phyloP scores from a whole-genome alignment of 2,113 vertebrate genomes.

The Aythya baeri region DNA sequence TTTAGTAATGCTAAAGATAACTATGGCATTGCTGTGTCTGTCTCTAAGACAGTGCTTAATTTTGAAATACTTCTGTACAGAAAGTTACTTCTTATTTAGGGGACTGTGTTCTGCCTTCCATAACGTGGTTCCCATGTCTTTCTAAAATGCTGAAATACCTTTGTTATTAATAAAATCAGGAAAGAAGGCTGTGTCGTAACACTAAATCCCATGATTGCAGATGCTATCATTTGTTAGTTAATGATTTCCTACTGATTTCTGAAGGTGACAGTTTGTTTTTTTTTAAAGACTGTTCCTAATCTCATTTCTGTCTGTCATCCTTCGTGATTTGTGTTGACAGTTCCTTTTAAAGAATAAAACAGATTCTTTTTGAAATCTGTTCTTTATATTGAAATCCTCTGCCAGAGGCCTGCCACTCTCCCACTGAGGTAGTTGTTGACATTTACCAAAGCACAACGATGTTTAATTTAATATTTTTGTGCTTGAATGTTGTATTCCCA shows the following conservation, averaged over 20 bases:
- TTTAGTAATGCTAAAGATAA: not conserved
- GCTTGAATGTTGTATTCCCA: constrained; percentile 33
- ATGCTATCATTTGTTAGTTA: not conserved
- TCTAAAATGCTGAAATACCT: not conserved
- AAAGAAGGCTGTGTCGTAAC: not conserved
- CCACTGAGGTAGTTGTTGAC: constrained; percentile 52
- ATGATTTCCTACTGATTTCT: constrained; percentile 34
- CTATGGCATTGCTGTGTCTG: not conserved
- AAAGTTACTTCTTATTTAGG: not conserved
- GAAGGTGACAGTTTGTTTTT: not conserved
- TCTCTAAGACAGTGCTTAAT: not conserved
- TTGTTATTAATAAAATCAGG: not conserved
- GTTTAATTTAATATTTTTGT: constrained; percentile 61
- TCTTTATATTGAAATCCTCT: constrained; percentile 1
- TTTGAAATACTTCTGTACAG: not conserved
- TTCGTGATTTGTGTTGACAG: constrained; percentile 39
- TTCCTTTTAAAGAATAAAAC: constrained; percentile 52
- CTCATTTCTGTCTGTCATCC: constrained; percentile 43
- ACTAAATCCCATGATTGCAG: not conserved
- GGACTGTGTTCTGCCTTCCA: not conserved
- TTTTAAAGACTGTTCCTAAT: constrained; percentile 4
- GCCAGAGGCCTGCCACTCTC: constrained; percentile 27
- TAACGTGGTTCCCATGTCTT: not conserved
- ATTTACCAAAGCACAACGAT: constrained; percentile 60
- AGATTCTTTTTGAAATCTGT: constrained; percentile 40